These are phyloP conservation scores for Leptinotarsa haldemani DNA, from an alignment of 2,888 invertebrate species.

Conservation along the genomic window DNA sequence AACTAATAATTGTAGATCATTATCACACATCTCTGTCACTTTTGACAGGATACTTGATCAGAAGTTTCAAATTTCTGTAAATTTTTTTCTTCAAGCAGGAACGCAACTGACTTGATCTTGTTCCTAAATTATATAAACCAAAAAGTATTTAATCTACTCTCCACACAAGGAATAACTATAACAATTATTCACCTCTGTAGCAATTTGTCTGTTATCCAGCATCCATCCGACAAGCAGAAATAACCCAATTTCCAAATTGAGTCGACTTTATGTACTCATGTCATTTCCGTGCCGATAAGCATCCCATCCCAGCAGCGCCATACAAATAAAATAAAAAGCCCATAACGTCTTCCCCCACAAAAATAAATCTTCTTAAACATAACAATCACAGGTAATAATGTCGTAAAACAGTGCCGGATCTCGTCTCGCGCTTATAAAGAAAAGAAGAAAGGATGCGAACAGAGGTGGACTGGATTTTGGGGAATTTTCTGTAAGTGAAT, in stretches of 20 bases:
- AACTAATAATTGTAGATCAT: too few relatives aligned
- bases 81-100: too few relatives aligned
- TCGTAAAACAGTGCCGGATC: slow-evolving; percentile 63
- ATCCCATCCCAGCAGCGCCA: slow-evolving; percentile 44
- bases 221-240: slow-evolving; percentile 18
- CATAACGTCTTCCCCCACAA: slow-evolving; percentile 51
- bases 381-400: slow-evolving; percentile 66
- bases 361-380: slow-evolving; percentile 63
- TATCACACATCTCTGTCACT: too few relatives aligned
- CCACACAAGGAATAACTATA: too few relatives aligned
- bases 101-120: too few relatives aligned
- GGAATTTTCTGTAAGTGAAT: neutral
- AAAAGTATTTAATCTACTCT: too few relatives aligned
- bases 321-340: slow-evolving; percentile 52
- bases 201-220: neutral
- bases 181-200: too few relatives aligned
- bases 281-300: slow-evolving; percentile 45
- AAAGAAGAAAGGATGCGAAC: slow-evolving; percentile 10
- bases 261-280: slow-evolving; percentile 31
- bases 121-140: too few relatives aligned
- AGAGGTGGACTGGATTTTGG: neutral
- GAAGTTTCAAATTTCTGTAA: too few relatives aligned
- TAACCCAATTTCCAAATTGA: slow-evolving; percentile 31
- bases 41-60: too few relatives aligned
- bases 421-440: slow-evolving; percentile 54